Evolutionary conservation across 2,797 vertebrate species (phyloP), one percentile per base, ranked within the genome.

Genomic region (Pseudomugil tenellus): DNA sequence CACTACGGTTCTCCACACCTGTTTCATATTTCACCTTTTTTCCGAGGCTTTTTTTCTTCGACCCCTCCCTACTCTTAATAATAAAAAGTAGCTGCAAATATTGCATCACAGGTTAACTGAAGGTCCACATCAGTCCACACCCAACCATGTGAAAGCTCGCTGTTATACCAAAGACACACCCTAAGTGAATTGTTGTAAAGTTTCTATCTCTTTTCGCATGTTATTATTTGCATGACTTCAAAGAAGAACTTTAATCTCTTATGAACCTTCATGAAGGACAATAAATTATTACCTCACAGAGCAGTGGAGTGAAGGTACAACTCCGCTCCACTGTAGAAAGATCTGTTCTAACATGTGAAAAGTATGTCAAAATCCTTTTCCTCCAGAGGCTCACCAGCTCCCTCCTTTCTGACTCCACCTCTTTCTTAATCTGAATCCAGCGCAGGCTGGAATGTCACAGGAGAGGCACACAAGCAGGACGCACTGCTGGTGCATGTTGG

Each of bases 51-150:
- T 17, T 70, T 37, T 17, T 0, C 32, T 53, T 55, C 0, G n/a
- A 3, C 46, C 29, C 25, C 55, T 73, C 48, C 51, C 19, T 23
- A n/a, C 14, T 21, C 23, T 0, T 53, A n/a, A 17, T 35, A 26
- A 13, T 53, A 2, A 35, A 37, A 23, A 6, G 28, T n/a, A 41
- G 43, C 11, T 6, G 14, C 62, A 80, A 77, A 85, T 68, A 76
- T n/a, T 68, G 46, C 25, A 62, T 57, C 56, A 79, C 54, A 67
- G 49, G 77, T 74, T 54, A 80, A 58, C 32, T 46, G 8, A 9
- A 41, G 13, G n/a, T n/a, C n/a, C n/a, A n/a, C n/a, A n/a, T n/a
- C n/a, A 8, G 14, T 39, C 59, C 79, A 80, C 76, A 67, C 70
- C 80, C 69, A 63, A 13, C 16, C 19, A 49, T 62, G 19, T 58